These are phyloP conservation scores for Enteromius trimaculatus DNA, from an alignment of 2,797 vertebrate species.

Conservation along the genomic window DNA sequence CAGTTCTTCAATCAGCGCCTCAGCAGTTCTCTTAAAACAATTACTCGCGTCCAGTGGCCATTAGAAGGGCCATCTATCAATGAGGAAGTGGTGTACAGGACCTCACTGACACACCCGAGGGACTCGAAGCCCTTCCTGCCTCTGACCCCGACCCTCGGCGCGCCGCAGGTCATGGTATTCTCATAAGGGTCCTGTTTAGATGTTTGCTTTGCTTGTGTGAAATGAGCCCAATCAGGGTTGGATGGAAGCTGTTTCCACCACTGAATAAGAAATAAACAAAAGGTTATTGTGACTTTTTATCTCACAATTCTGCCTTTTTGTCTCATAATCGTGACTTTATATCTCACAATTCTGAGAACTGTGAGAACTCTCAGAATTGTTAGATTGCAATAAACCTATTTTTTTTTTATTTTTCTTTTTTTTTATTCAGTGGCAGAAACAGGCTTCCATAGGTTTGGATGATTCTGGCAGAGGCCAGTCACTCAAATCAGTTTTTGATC, in stretches of 20 bases:
- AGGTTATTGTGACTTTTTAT: too few species aligned
- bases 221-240: background rate
- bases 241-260: too few species aligned
- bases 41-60: constrained; percentile 61
- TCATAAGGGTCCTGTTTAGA: background rate
- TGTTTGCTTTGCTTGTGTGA: background rate
- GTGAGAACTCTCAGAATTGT: too few species aligned
- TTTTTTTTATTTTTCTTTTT: too few species aligned
- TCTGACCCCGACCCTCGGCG: constrained; percentile 62
- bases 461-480: background rate
- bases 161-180: constrained; percentile 23
- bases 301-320: too few species aligned
- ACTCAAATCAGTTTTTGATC: background rate
- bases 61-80: constrained; percentile 71
- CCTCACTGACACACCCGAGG: constrained; percentile 70
- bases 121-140: constrained; percentile 70
- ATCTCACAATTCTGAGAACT: too few species aligned
- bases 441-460: background rate
- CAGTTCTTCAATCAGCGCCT: constrained; percentile 65
- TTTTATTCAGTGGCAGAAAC: too few species aligned
- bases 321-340: too few species aligned
- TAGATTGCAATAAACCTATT: too few species aligned
- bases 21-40: constrained; percentile 69
- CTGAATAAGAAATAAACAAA: too few species aligned
- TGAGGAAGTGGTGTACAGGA: constrained; percentile 66